phyloP scores from a whole-genome alignment of 2,888 invertebrate species.

The Noctua comes region DNA sequence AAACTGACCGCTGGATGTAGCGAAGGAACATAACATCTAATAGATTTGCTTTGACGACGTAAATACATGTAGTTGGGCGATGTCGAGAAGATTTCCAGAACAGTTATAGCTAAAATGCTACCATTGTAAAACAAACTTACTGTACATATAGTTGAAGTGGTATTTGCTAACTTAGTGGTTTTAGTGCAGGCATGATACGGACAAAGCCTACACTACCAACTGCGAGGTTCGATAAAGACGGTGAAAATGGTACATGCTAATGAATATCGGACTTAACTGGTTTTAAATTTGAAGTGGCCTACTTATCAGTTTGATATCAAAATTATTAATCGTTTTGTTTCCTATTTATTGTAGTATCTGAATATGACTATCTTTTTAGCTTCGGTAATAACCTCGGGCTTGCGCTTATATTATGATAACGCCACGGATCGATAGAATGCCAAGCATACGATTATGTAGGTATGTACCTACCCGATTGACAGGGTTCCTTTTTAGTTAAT shows the following conservation, averaged over 20 bases:
- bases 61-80: background rate
- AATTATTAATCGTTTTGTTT: slow-evolving; percentile 9
- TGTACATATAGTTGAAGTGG: background rate
- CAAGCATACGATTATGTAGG: background rate
- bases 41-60: background rate
- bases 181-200: background rate
- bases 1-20: background rate
- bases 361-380: slow-evolving; percentile 22
- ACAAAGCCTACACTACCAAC: background rate
- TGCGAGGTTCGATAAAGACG: background rate
- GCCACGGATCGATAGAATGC: slow-evolving; percentile 8
- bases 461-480: background rate
- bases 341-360: slow-evolving; percentile 1
- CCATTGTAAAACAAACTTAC: background rate
- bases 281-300: slow-evolving; percentile 25
- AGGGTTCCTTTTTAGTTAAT: background rate
- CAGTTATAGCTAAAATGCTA: background rate
- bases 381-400: slow-evolving; percentile 24
- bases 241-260: background rate
- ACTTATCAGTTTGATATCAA: slow-evolving; percentile 28
- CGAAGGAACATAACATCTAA: background rate
- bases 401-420: slow-evolving; percentile 24
- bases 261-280: slow-evolving; percentile 4
- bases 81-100: background rate
- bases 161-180: background rate